These are phyloP conservation scores for Nesogale talazaci DNA, from an alignment of 2,113 vertebrate species.

Conservation along the genomic window DNA sequence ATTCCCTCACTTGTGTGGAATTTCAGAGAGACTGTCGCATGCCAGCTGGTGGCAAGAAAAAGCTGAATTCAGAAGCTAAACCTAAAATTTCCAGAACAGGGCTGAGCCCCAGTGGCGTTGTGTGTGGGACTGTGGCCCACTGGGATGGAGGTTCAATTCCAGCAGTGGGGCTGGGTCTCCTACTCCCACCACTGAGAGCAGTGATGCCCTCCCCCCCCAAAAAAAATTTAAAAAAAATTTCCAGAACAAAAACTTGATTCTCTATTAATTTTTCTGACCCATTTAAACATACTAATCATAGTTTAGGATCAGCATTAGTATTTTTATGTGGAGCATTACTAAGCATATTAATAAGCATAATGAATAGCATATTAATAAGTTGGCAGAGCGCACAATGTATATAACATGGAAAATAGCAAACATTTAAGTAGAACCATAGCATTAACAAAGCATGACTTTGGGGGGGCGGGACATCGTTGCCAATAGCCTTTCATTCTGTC, in stretches of 20 bases:
- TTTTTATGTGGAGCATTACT: conserved; percentile 19
- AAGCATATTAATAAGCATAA: not conserved
- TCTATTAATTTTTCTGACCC: not conserved
- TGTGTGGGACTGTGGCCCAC: no score
- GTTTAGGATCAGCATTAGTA: not conserved
- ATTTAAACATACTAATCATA: conserved; percentile 21
- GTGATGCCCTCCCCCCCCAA: no score
- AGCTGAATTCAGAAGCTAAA: not conserved
- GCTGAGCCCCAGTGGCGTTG: no score
- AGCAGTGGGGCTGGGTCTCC: no score
- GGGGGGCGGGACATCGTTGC: not conserved
- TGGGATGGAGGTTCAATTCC: no score
- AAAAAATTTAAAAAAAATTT: no score
- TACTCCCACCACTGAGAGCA: no score
- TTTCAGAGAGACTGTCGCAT: not conserved
- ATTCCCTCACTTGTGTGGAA: not conserved
- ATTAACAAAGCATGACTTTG: not conserved
- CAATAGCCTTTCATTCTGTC: conserved; percentile 12
- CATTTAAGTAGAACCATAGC: not conserved
- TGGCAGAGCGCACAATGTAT: not conserved
- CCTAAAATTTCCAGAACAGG: conserved; percentile 13
- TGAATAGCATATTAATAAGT: not conserved
- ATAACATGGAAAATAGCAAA: not conserved
- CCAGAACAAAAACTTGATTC: not conserved
- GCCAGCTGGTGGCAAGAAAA: not conserved